These are phyloP conservation scores for Suillia variegata DNA, from an alignment of 2,888 invertebrate genomes.

Conservation along the genomic window DNA sequence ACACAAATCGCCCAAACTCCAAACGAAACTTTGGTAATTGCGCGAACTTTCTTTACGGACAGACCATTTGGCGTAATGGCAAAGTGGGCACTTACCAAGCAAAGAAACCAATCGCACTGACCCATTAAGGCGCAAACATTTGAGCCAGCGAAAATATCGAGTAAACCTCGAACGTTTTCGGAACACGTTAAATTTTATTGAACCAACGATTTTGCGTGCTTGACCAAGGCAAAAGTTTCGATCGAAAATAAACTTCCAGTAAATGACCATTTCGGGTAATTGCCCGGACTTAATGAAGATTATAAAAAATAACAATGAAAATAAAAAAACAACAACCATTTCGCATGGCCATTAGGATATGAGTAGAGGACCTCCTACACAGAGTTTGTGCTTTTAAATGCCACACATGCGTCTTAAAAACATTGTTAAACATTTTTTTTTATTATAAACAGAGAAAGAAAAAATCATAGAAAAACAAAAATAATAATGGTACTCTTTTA, in stretches of 20 bases:
- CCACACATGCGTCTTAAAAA: background rate
- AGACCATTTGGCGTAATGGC: background rate
- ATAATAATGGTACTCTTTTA: too few relatives aligned
- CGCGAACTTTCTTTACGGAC: background rate
- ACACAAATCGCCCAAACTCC: too few relatives aligned
- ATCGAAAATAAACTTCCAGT: background rate
- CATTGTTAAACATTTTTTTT: background rate
- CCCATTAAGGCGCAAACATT: slow-evolving; percentile 1
- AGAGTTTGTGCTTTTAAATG: background rate
- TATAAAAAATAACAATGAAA: background rate
- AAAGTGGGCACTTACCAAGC: background rate
- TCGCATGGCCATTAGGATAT: too few relatives aligned
- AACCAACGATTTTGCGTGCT: background rate
- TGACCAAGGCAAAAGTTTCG: background rate
- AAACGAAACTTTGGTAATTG: slow-evolving; percentile 1
- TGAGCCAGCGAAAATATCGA: too few relatives aligned
- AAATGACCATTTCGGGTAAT: background rate
- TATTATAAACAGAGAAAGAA: too few relatives aligned
- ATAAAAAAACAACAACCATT: too few relatives aligned
- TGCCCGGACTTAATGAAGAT: background rate
- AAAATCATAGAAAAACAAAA: too few relatives aligned
- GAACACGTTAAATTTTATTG: background rate
- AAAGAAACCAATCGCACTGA: background rate
- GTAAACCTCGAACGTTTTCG: background rate
- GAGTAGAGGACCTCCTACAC: background rate